Evolutionary conservation across 2,113 vertebrate species (phyloP).

Genomic region (Lichenostomus cassidix): DNA sequence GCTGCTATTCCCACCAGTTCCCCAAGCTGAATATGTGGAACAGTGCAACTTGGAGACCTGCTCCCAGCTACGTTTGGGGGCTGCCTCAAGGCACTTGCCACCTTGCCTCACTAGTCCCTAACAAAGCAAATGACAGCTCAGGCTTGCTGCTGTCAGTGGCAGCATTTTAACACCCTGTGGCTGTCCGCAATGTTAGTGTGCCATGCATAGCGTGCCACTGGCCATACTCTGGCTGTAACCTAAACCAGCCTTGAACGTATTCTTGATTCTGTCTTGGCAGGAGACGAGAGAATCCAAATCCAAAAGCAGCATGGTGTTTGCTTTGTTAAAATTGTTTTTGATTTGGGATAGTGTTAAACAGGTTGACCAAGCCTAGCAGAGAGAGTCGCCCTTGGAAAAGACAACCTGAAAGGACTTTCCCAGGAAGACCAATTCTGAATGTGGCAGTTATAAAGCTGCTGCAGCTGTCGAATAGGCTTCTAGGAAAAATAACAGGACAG

Average conservation of each 20-base stretch:
- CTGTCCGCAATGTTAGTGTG: not conserved
- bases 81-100: not conserved
- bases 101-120: not conserved
- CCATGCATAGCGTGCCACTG: not conserved
- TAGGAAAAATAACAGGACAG: conserved; percentile 49
- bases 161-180: not conserved
- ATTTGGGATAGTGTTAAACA: not conserved
- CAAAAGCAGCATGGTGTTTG: not conserved
- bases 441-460: conserved; percentile 20
- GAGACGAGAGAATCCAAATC: not conserved
- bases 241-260: not conserved
- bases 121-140: not conserved
- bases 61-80: not conserved
- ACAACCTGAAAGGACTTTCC: conserved; percentile 18
- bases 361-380: not conserved
- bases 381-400: not conserved
- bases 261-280: not conserved
- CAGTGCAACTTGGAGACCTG: not conserved
- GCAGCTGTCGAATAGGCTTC: conserved; percentile 19
- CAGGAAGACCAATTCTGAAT: not conserved
- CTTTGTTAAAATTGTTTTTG: not conserved
- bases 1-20: not conserved
- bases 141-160: not conserved
- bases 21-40: accelerated
- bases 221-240: not conserved